phyloP scores from a whole-genome alignment of 2,113 vertebrate species.

The Tupaia tana region DNA sequence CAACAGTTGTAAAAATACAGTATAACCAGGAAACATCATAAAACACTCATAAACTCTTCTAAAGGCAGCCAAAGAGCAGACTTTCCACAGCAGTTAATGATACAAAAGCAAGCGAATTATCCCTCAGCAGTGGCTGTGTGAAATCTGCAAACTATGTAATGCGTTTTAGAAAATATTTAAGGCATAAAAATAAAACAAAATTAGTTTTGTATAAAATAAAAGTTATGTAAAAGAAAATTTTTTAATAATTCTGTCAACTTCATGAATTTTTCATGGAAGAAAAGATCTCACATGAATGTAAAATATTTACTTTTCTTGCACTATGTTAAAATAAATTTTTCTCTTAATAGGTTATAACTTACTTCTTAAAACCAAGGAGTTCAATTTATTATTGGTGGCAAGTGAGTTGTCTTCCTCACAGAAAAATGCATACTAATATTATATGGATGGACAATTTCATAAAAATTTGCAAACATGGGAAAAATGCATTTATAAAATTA shows the following conservation, averaged over 20 bases:
- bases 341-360: background rate
- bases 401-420: background rate
- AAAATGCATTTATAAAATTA: constrained; percentile 28
- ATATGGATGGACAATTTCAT: background rate
- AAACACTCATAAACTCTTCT: constrained; percentile 81
- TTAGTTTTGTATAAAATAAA: constrained; percentile 57
- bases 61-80: constrained; percentile 79
- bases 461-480: constrained; percentile 33
- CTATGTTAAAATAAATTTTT: constrained; percentile 56
- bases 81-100: constrained; percentile 77
- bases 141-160: constrained; percentile 73
- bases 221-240: background rate
- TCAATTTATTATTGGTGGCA: constrained; percentile 29
- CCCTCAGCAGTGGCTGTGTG: constrained; percentile 48
- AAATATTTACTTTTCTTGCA: background rate
- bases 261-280: constrained; percentile 7
- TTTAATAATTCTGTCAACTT: constrained; percentile 35
- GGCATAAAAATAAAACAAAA: constrained; percentile 74
- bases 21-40: constrained; percentile 85
- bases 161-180: constrained; percentile 73
- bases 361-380: background rate
- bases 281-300: background rate
- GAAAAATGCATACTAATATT: constrained; percentile 10
- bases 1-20: constrained; percentile 86
- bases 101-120: constrained; percentile 75